These are phyloP conservation scores for Caenorhabditis sp. DNA, from an alignment of 2,888 invertebrate genomes.

Conservation along the genomic window DNA sequence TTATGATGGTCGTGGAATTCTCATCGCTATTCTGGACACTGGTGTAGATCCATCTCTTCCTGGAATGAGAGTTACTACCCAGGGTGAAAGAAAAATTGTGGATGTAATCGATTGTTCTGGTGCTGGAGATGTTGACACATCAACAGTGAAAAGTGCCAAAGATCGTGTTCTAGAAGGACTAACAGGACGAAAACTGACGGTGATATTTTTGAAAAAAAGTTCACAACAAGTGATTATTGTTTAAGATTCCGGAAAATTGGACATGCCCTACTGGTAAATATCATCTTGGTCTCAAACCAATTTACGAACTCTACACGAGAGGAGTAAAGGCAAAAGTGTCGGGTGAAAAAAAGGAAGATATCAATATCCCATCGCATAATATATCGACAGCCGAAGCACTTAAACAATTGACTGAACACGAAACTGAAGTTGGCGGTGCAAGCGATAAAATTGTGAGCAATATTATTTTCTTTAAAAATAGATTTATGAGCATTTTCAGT, in stretches of 20 bases:
- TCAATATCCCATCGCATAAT: slow-evolving; percentile 87
- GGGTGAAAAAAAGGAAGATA: slow-evolving; percentile 81
- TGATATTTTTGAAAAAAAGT: slow-evolving; percentile 70
- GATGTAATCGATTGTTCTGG: slow-evolving; percentile 95
- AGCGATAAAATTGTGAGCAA: slow-evolving; percentile 49
- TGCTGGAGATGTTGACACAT: slow-evolving; percentile 93
- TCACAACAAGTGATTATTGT: slow-evolving; percentile 32
- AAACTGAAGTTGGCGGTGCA: slow-evolving; percentile 71
- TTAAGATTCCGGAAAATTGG: slow-evolving; percentile 83
- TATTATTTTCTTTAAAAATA: background rate
- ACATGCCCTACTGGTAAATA: slow-evolving; percentile 84
- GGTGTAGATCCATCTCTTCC: slow-evolving; percentile 95
- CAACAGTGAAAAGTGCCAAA: slow-evolving; percentile 78
- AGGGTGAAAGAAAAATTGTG: slow-evolving; percentile 89
- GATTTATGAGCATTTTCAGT: slow-evolving; percentile 57
- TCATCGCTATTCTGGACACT: slow-evolving; percentile 95
- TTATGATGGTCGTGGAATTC: slow-evolving; percentile 84
- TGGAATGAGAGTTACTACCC: slow-evolving; percentile 88
- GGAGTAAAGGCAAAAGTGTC: slow-evolving; percentile 73
- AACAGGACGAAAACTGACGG: slow-evolving; percentile 87
- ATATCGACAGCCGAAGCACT: slow-evolving; percentile 81
- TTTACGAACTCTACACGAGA: slow-evolving; percentile 86
- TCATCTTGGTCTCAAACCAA: slow-evolving; percentile 86
- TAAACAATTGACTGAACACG: slow-evolving; percentile 80
- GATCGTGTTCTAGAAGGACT: slow-evolving; percentile 81